phyloP scores from a whole-genome alignment of 2,888 invertebrate genomes.

The Drosophila peninsularis region DNA sequence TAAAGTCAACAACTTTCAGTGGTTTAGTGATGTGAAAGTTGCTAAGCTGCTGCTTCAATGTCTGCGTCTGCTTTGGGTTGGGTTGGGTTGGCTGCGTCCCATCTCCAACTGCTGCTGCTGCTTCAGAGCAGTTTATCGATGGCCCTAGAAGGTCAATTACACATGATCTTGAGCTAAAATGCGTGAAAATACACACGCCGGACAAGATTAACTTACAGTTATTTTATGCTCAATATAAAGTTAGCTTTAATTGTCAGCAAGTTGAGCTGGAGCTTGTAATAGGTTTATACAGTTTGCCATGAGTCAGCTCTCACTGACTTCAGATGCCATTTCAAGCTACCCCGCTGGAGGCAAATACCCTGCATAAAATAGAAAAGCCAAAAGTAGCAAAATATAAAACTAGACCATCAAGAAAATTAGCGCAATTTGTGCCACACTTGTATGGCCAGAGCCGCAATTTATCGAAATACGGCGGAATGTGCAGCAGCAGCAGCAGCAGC shows the following conservation, averaged over 20 bases:
- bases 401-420: conserved; percentile 69
- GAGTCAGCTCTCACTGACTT: too few relatives aligned
- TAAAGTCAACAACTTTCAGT: conserved; percentile 79
- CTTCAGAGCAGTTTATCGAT: conserved; percentile 28
- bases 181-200: conserved; percentile 43
- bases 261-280: too few relatives aligned
- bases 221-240: background rate
- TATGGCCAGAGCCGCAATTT: conserved; percentile 56
- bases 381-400: conserved; percentile 40
- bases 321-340: background rate
- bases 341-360: background rate
- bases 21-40: conserved; percentile 77
- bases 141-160: conserved; percentile 70
- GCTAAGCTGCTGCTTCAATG: conserved; percentile 60
- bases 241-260: background rate
- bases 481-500: conserved; percentile 45
- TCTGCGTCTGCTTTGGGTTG: conserved; percentile 6
- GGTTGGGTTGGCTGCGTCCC: background rate
- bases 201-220: conserved; percentile 19
- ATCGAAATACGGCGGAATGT: conserved; percentile 62
- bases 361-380: conserved; percentile 5
- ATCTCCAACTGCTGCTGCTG: background rate
- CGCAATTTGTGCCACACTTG: conserved; percentile 67
- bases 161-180: conserved; percentile 57
- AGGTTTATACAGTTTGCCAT: too few relatives aligned